Base-by-base conservation (phyloP, 1,140 invertebrate genomes). In the Drosophila sproati region DNA sequence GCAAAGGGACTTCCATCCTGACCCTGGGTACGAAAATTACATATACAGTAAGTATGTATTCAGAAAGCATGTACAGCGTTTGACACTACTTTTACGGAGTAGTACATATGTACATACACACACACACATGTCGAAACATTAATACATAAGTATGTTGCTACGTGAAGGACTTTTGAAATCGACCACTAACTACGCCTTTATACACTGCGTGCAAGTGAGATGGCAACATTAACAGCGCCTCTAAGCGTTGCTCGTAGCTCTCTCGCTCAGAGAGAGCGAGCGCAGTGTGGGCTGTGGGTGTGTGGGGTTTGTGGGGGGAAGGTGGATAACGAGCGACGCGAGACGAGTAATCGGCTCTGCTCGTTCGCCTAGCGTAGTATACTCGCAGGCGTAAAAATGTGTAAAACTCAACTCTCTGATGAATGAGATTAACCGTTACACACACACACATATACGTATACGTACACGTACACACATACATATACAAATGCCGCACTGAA, bases 371-470 rank as follows among this genome's bases (percentile, higher is more conserved):
- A 51, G 59, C 63, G 85, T 88, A 88, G 80, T 88, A 75, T 71
- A 88, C 85, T 88, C 80, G 70, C 77, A 78, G 73, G 77, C 85
- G 83, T 87, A 87, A 87, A 79, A 87, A 80, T 87, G 83, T 87
- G 83, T 87, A 87, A 87, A 87, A 87, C 80, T 80, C 73, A 74
- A 67, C 80, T 88, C 83, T 87, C 83, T 87, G 83, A 87, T 87
- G 83, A 87, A 87, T 87, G 83, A 87, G 83, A 88, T 88, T 88
- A 87, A 87, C 80, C 83, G 77, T 54, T 62, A 85, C 81, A 64
- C 57, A 64, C 61, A 63, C 62, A 74, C 74, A 56, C 75, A 63
- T 56, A 52, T 8, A 51, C 47, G 39, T 10, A 56, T 43, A 57
- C 45, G n/a, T 3, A 10, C 5, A 10, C 39, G 10, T 10, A 3